Evolutionary conservation across 2,888 invertebrate species (phyloP), one percentile per base, ranked within the genome.

Genomic region (Pardosa pseudoannulata): DNA sequence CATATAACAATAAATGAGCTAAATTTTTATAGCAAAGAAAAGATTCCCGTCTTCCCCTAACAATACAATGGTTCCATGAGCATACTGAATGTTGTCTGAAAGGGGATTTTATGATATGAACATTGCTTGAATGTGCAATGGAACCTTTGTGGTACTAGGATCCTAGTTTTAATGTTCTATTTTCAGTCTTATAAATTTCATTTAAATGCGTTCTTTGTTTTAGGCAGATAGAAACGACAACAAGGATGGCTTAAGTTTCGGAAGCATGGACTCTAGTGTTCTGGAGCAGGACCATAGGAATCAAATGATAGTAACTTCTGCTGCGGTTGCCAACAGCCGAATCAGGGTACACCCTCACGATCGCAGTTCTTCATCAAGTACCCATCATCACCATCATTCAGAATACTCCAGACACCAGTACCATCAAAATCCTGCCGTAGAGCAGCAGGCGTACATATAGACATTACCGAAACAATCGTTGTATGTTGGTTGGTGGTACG

Each of bases 141-240:
- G n/a, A n/a, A n/a, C n/a, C n/a, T n/a, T n/a, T n/a, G n/a, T n/a
- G n/a, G n/a, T n/a, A n/a, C n/a, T n/a, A n/a, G n/a, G n/a, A n/a
- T n/a, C n/a, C n/a, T n/a, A n/a, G n/a, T n/a, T n/a, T n/a, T n/a
- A n/a, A n/a, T n/a, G n/a, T n/a, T n/a, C n/a, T n/a, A n/a, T n/a
- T n/a, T n/a, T n/a, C n/a, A n/a, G n/a, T n/a, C n/a, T n/a, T n/a
- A n/a, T n/a, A n/a, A n/a, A n/a, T 56, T 67, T 23, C 67, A 67
- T 36, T 67, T 32, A 67, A 7, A n/a, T 67, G 1, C 32, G 16
- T 46, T n/a, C 29, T 39, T 28, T 27, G 36, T 78, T 85, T 2
- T 78, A 85, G 83, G 83, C 83, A 73, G 83, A 85, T 73, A 78
- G 83, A 62, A 85, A 85, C 36, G 83, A 85, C 73, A 85, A 85